These are phyloP conservation scores for Nerophis lumbriciformis DNA, from an alignment of 2,113 vertebrate species.

Conservation along the genomic window DNA sequence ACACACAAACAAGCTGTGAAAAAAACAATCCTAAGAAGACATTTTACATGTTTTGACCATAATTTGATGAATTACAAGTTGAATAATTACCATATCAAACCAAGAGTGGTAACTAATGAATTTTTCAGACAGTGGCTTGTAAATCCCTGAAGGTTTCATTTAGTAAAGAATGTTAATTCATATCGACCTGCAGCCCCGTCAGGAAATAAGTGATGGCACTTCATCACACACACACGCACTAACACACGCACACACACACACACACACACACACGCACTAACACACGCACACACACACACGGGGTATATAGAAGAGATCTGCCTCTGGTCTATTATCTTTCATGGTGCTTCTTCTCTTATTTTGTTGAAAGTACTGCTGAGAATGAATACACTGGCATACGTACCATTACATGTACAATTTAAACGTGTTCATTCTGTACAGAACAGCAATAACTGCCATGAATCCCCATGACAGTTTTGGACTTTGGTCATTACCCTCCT, in stretches of 20 bases:
- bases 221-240: not conserved
- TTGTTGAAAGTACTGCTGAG: too few relatives aligned
- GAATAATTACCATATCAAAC: constrained; percentile 10
- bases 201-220: constrained; percentile 46
- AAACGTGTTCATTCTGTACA: too few relatives aligned
- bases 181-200: constrained; percentile 43
- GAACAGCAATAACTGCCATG: too few relatives aligned
- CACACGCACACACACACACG: not conserved
- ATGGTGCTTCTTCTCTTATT: too few relatives aligned
- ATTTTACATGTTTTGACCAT: not conserved
- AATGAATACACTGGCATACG: too few relatives aligned
- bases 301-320: too few relatives aligned
- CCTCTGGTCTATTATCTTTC: too few relatives aligned
- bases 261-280: too few relatives aligned
- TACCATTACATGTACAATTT: too few relatives aligned
- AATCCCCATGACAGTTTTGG: too few relatives aligned
- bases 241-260: too few relatives aligned
- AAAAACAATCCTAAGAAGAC: not conserved
- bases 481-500: too few relatives aligned
- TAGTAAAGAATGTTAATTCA: constrained; percentile 41
- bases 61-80: not conserved
- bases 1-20: not conserved
- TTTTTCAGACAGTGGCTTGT: constrained; percentile 4
- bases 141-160: constrained; percentile 44
- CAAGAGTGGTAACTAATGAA: not conserved